Conservation (phyloP, 2,113 vertebrate genomes). For the Aix galericulata region DNA sequence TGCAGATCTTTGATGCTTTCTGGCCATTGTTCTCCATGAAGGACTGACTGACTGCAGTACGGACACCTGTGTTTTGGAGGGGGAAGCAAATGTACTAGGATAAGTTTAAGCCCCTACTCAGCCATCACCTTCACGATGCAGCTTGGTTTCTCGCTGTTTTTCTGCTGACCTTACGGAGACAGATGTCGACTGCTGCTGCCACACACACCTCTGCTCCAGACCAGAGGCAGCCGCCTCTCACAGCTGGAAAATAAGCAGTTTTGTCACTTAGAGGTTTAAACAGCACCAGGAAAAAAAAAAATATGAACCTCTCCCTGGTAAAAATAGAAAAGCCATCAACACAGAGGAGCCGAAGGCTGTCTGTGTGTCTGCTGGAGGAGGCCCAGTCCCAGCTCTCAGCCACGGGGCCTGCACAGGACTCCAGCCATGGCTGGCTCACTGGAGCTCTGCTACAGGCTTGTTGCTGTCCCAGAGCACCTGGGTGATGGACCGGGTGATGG, state of each 20-base stretch:
- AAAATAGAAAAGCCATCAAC: not conserved
- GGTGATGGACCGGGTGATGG: not conserved
- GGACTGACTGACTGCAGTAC: not conserved
- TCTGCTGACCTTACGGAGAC: not conserved
- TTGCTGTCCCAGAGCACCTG: not conserved
- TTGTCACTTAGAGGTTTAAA: not conserved
- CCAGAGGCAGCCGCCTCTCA: not conserved
- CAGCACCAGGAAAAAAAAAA: not conserved
- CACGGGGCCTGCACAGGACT: not conserved
- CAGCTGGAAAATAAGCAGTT: not conserved
- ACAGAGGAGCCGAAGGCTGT: not conserved
- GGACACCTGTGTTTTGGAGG: not conserved
- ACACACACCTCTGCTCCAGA: not conserved
- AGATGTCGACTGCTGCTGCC: not conserved
- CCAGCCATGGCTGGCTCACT: not conserved
- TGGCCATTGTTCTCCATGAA: rapidly evolving
- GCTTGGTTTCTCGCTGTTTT: not conserved
- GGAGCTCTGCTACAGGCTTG: not conserved
- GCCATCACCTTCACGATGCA: not conserved
- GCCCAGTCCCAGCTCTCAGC: not conserved
- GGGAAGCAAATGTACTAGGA: rapidly evolving
- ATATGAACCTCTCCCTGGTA: not conserved
- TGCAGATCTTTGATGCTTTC: not conserved
- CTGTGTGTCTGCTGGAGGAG: not conserved
- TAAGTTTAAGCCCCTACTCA: not conserved